These are phyloP conservation scores for Rhopalosiphum padi DNA, from an alignment of 1,140 invertebrate genomes.

Conservation along the genomic window DNA sequence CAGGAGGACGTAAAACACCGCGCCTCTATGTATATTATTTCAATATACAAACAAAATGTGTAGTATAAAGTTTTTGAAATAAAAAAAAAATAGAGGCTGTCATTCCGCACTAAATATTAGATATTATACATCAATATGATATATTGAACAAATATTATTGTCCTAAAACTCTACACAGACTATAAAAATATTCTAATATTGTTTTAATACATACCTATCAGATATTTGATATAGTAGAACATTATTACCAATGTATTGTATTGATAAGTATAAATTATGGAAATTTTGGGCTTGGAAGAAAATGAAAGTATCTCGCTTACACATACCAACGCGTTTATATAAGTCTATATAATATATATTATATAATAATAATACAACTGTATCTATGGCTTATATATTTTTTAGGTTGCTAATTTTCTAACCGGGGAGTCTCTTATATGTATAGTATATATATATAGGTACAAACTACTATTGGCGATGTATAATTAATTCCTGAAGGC, in stretches of 20 bases:
- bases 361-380: not conserved
- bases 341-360: not conserved
- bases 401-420: not conserved
- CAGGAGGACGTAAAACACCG: no score
- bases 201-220: not conserved
- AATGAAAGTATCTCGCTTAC: not conserved
- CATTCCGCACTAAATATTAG: not conserved
- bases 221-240: not conserved
- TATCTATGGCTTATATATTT: not conserved
- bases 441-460: not conserved
- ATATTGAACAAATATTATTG: not conserved
- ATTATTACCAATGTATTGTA: not conserved
- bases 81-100: not conserved
- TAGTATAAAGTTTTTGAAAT: no score
- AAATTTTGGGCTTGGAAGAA: not conserved
- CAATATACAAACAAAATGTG: no score
- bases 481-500: not conserved
- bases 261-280: not conserved
- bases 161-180: no score
- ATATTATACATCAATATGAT: no score
- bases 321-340: not conserved
- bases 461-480: not conserved
- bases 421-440: not conserved
- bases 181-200: not conserved
- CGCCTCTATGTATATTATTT: no score